phyloP scores from a whole-genome alignment of 2,113 vertebrate species.

The Ophthalmolycus amberensis region DNA sequence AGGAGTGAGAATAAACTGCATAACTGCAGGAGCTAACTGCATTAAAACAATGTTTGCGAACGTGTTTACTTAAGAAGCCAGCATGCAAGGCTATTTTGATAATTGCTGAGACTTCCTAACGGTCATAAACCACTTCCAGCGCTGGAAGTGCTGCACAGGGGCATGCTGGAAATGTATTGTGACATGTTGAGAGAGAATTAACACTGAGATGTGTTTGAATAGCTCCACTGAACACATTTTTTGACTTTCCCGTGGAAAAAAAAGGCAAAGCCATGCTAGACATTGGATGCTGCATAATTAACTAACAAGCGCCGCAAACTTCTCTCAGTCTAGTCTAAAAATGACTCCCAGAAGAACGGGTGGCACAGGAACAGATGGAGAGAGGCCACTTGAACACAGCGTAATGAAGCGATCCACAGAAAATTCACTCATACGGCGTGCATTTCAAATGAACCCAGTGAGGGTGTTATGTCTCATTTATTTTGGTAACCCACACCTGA shows the following conservation, averaged over 20 bases:
- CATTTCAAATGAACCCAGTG: slow-evolving; percentile 64
- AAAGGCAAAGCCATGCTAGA: slow-evolving; percentile 57
- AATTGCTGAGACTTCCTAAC: slow-evolving; percentile 75
- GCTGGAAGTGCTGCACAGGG: slow-evolving; percentile 51
- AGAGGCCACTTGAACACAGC: slow-evolving; percentile 71
- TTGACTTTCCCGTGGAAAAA: slow-evolving; percentile 47
- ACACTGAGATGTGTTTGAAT: slow-evolving; percentile 66
- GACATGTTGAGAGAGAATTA: slow-evolving; percentile 76
- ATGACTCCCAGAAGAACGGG: slow-evolving; percentile 69
- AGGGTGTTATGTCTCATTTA: slow-evolving; percentile 65
- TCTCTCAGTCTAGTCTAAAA: slow-evolving; percentile 65
- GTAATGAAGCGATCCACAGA: slow-evolving; percentile 70
- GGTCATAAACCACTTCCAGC: slow-evolving; percentile 65
- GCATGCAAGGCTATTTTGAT: slow-evolving; percentile 71
- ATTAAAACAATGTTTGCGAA: slow-evolving; percentile 76
- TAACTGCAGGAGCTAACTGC: slow-evolving; percentile 63
- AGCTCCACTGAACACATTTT: slow-evolving; percentile 67
- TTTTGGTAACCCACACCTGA: slow-evolving; percentile 64
- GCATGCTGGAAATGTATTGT: slow-evolving; percentile 52
- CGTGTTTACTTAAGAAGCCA: slow-evolving; percentile 64
- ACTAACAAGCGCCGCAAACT: slow-evolving; percentile 65
- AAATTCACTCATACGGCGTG: slow-evolving; percentile 63
- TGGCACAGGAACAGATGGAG: slow-evolving; percentile 77
- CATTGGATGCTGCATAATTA: slow-evolving; percentile 76
- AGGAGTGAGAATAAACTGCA: slow-evolving; percentile 36